Base-by-base conservation (phyloP, 2,888 invertebrate genomes). In the Hoplodrina ambigua region DNA sequence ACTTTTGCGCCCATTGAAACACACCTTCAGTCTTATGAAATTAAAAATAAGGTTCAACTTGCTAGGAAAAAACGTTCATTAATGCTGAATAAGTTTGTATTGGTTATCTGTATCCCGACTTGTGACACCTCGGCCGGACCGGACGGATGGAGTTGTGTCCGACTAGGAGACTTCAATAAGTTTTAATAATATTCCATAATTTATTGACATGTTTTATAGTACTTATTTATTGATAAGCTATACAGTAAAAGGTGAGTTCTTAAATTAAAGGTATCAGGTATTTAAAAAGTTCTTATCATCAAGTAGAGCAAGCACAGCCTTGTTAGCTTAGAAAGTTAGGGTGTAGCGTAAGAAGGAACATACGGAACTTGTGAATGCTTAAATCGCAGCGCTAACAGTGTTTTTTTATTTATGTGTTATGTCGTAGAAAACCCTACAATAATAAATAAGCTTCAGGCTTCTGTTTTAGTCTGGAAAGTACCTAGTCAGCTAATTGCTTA, bases 101-200 rank as follows among this genome's bases (percentile, higher is more conserved):
- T 80, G 73, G 86, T 93, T 93, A 93, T 93, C 92, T 88, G 85
- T 84, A 87, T 86, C 89, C 89, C 86, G 88, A 89, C 90, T 90
- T 87, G 89, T 88, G 90, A 89, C 92, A 91, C 88, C 89, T 90
- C 86, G 87, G 85, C 87, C 87, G 87, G 85, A 82, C 89, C 86
- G 87, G 84, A 86, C 83, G 83, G 86, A 86, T 85, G 82, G 85
- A 84, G 82, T 78, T 73, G 73, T 80, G 85, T 83, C 87, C 80
- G 84, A 87, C 86, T 88, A 83, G 83, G 85, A 73, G 86, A 85
- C 87, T 81, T 72, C 46, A 75, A 75, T 63, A 77, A 71, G 17
- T 63, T 82, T 72, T 61, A 67, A 41, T 66, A 62, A 58, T 57
- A 37, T 52, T 56, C 4, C 59, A 64, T 61, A 61, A 46, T 64